phyloP scores from a whole-genome alignment of 1,140 invertebrate species.

The Epicauta chinensis region DNA sequence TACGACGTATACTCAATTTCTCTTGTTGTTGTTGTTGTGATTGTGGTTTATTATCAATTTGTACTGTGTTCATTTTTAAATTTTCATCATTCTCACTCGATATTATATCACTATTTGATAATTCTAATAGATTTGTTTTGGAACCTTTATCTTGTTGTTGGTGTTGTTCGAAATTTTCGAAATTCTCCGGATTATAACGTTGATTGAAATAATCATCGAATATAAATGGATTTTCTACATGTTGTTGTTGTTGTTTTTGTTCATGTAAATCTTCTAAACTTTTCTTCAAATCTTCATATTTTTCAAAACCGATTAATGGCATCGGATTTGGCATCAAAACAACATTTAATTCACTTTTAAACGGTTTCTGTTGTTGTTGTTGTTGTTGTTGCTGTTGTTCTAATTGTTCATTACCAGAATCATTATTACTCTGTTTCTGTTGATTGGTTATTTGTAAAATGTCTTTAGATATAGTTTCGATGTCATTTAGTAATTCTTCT shows the following conservation, averaged over 20 bases:
- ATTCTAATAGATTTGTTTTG: constrained; percentile 16
- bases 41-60: constrained; percentile 18
- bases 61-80: constrained; percentile 38
- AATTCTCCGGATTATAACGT: constrained; percentile 35
- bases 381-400: constrained; percentile 9
- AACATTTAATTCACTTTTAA: constrained; percentile 39
- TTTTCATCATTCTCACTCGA: constrained; percentile 47
- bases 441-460: constrained; percentile 31
- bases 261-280: constrained; percentile 25
- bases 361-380: constrained; percentile 25
- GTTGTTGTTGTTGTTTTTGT: neutral
- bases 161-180: constrained; percentile 2
- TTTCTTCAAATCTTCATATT: constrained; percentile 33
- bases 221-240: constrained; percentile 29
- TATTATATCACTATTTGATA: constrained; percentile 19
- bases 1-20: constrained; percentile 33
- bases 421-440: constrained; percentile 15
- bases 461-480: constrained; percentile 46
- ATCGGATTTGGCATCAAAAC: constrained; percentile 41
- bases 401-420: too few relatives aligned
- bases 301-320: constrained; percentile 40
- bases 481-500: constrained; percentile 47
- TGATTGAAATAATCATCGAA: constrained; percentile 33
- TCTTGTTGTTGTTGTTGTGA: constrained; percentile 20
- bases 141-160: constrained; percentile 4